phyloP scores from a whole-genome alignment of 2,113 vertebrate species.

The Rafetus swinhoei region DNA sequence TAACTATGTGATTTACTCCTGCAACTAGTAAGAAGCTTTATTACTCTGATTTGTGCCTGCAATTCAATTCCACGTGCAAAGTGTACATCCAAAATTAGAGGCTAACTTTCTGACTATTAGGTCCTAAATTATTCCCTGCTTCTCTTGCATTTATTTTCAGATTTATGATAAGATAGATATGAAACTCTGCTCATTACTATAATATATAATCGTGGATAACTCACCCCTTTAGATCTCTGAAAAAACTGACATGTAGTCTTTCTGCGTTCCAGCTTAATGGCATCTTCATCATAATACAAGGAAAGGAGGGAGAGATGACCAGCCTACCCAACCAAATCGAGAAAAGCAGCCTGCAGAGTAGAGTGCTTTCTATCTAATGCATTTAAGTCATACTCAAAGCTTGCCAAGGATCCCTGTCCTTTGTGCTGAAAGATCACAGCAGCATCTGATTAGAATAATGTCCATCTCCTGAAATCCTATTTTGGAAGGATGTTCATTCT shows the following conservation, averaged over 20 bases:
- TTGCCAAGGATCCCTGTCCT: constrained; percentile 41
- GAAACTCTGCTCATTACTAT: constrained; percentile 36
- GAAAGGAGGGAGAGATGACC: not conserved
- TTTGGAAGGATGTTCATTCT: constrained; percentile 12
- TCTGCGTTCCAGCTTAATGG: constrained; percentile 39
- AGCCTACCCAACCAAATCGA: constrained; percentile 57
- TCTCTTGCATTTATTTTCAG: not conserved
- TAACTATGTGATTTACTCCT: not conserved
- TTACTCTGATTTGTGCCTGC: not conserved
- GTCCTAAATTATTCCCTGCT: constrained; percentile 15
- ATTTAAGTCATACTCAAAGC: constrained; percentile 69
- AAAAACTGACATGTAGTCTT: constrained; percentile 50
- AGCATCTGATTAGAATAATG: constrained; percentile 39
- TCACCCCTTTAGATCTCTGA: constrained; percentile 38
- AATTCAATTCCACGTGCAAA: constrained; percentile 10
- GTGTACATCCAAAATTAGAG: not conserved
- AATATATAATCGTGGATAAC: not conserved
- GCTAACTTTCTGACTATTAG: constrained; percentile 35
- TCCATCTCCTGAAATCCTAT: constrained; percentile 44
- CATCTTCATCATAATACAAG: constrained; percentile 37
- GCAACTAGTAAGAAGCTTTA: not conserved
- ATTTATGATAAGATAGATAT: constrained; percentile 39
- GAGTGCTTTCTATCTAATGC: constrained; percentile 72
- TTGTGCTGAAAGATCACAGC: constrained; percentile 50
- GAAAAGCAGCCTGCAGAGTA: constrained; percentile 66